Evolutionary conservation across 2,113 vertebrate genomes (phyloP), one percentile per base, ranked within the genome.

Genomic region (Shinisaurus crocodilurus): DNA sequence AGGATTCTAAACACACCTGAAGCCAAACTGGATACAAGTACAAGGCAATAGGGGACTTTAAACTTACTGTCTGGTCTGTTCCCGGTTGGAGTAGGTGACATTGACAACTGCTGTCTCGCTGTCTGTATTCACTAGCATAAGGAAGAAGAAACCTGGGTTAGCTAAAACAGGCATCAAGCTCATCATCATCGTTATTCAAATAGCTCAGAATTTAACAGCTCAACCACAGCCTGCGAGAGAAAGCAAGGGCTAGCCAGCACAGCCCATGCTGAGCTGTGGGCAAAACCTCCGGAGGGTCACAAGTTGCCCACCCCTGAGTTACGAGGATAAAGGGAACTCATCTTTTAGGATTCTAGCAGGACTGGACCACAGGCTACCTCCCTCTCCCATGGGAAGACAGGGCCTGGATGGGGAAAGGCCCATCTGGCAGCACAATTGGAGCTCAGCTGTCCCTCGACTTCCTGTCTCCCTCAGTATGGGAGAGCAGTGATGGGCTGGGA

Each of bases 71-170:
- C 98, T 97, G 93, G 98, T 98, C 70, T 99, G 98, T 85, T 99
- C 99, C 93, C 98, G 94, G 88, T 98, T 99, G 70, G 97, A 98
- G 2, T 99, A 99, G 89, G 99, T 99, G 92, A 99, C 99, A 1
- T 99, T 99, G 76, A 99, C 99, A 81, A 99, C 99, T 0, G 99
- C 98, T 0, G 99, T 99, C 94, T 99, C 98, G 1, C 98, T 99
- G 43, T 99, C 99, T 0, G 99, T 99, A 96, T 99, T 99, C 95
- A 99, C 99, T 99, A 87, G 27, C 60, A 90, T 32, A 43, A 45
- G 85, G 93, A 18, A 4, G 76, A 9, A 92, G 45, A 45, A n/a
- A 77, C 40, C 20, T 70, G 13, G 40, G n/a, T 90, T 79, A 90
- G 37, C 48, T 69, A 57, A 85, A 40, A 60, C 8, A 25, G 5